Evolutionary conservation across 1,140 invertebrate genomes (phyloP).

Genomic region (Lerema accius): DNA sequence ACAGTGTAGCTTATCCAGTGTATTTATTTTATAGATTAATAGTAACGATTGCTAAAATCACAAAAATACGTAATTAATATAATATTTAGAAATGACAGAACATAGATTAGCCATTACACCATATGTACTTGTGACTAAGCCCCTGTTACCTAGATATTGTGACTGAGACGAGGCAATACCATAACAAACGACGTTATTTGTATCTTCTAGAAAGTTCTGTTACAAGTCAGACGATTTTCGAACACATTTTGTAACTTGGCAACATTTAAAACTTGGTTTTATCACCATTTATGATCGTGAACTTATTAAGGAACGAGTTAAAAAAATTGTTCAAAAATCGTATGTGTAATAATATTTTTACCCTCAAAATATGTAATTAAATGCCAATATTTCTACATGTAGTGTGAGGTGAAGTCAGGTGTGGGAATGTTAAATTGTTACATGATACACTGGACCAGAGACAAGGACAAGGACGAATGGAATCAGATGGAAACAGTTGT

Average conservation of each 20-base stretch:
- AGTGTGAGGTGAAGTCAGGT: conserved; percentile 41
- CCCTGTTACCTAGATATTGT: conserved; percentile 67
- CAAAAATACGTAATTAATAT: conserved; percentile 43
- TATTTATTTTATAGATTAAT: no score
- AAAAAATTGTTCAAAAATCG: conserved; percentile 14
- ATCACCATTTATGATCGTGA: no score
- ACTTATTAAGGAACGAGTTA: no score
- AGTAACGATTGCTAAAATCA: conserved; percentile 39
- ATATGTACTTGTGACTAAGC: conserved; percentile 67
- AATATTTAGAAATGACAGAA: conserved; percentile 64
- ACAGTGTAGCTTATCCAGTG: no score
- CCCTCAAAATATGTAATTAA: conserved; percentile 4
- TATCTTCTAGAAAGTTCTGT: conserved; percentile 41
- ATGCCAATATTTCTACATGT: conserved; percentile 32
- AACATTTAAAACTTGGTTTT: background rate
- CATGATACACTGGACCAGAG: conserved; percentile 22
- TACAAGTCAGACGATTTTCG: conserved; percentile 41
- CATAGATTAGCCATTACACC: conserved; percentile 77
- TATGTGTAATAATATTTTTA: background rate
- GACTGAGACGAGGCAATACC: conserved; percentile 70
- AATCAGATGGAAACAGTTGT: conserved; percentile 12
- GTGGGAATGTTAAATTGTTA: conserved; percentile 17
- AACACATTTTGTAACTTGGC: conserved; percentile 1
- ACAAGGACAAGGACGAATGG: conserved; percentile 31
- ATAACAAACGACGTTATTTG: conserved; percentile 61